Percentiles rank a stretch among this genome's conserved stretches.
Conservation (phyloP, 1,140 invertebrate species). For the Vanessa tameamea region DNA sequence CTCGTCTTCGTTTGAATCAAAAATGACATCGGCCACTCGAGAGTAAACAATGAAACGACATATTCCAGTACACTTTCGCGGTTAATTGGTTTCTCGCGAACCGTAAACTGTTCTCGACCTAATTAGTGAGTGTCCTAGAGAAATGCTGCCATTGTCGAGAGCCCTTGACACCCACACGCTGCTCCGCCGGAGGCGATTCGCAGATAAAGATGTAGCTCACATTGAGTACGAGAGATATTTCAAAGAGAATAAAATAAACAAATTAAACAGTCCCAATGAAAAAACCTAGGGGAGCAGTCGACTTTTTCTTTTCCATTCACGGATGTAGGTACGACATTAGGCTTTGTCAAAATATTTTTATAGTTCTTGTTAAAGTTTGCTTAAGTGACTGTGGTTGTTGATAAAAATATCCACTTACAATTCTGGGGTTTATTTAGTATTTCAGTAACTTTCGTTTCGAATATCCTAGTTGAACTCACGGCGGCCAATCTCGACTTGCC, state of each 20-base stretch:
- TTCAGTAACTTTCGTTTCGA: no score
- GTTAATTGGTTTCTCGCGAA: slow-evolving; percentile 23
- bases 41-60: not conserved
- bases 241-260: not conserved
- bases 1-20: not conserved
- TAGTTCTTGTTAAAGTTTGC: no score
- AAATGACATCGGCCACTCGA: slow-evolving; percentile 9
- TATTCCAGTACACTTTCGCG: not conserved
- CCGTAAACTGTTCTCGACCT: slow-evolving; percentile 43
- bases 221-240: not conserved
- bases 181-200: slow-evolving; percentile 4
- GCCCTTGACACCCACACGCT: slow-evolving; percentile 20
- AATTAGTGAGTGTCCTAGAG: slow-evolving; percentile 35
- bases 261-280: not conserved
- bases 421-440: no score
- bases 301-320: no score
- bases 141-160: slow-evolving; percentile 27
- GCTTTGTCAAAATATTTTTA: no score
- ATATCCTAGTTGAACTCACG: no score
- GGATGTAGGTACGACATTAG: no score
- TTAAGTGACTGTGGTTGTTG: no score
- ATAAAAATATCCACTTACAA: no score
- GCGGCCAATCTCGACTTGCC: no score
- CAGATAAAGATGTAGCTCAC: slow-evolving; percentile 5
- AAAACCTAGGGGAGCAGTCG: no score